phyloP scores from a whole-genome alignment of 2,888 invertebrate species.

The Heliothis peltigera region DNA sequence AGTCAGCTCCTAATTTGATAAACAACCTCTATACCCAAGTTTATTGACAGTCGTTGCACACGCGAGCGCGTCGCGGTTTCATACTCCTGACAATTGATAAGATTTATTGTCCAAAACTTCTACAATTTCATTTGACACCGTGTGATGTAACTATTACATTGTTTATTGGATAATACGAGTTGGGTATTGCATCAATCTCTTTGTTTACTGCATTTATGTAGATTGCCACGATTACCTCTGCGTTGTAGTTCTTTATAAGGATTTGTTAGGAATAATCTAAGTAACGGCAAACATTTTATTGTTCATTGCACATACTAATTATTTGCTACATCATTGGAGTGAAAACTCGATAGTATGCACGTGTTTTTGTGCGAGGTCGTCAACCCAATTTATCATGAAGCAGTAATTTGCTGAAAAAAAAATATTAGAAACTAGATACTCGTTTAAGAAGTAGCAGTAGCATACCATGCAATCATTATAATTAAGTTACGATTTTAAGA shows the following conservation, averaged over 20 bases:
- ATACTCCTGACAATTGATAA: conserved; percentile 20
- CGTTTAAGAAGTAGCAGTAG: no score
- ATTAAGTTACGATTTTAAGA: no score
- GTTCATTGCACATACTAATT: conserved; percentile 16
- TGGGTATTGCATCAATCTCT: conserved; percentile 27
- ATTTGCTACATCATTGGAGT: background rate
- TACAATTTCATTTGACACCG: conserved; percentile 20
- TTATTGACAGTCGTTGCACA: conserved; percentile 27
- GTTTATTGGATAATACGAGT: conserved; percentile 36
- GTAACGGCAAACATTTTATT: conserved; percentile 18
- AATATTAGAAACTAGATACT: background rate
- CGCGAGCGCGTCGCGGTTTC: conserved; percentile 40
- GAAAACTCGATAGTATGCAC: background rate
- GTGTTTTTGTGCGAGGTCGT: conserved; percentile 3
- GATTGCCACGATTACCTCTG: conserved; percentile 19
- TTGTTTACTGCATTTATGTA: conserved; percentile 37
- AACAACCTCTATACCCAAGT: conserved; percentile 15
- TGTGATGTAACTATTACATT: conserved; percentile 35
- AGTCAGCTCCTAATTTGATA: conserved; percentile 22
- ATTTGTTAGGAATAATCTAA: conserved; percentile 19
- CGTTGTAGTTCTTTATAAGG: conserved; percentile 16
- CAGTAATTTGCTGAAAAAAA: conserved; percentile 1
- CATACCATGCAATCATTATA: no score
- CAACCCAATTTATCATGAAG: conserved; percentile 4
- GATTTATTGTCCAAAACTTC: conserved; percentile 41